These are phyloP conservation scores for Anhinga rufa DNA, from an alignment of 2,113 vertebrate species.

Conservation along the genomic window DNA sequence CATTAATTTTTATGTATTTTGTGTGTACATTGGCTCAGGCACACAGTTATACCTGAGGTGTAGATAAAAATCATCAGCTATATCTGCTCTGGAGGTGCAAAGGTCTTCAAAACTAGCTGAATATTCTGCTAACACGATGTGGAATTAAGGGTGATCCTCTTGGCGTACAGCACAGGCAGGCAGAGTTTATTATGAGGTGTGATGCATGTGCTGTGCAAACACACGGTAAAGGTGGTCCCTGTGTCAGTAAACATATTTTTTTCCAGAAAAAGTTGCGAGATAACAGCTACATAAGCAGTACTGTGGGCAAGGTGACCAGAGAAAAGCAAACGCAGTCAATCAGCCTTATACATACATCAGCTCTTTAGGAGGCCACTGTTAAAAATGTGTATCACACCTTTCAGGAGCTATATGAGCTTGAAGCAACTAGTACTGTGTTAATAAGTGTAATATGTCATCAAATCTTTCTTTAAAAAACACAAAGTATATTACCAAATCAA, in stretches of 20 bases:
- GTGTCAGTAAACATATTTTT: neutral
- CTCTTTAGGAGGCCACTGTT: neutral
- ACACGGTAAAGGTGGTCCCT: neutral
- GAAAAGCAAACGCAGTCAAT: neutral
- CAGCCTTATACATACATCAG: neutral
- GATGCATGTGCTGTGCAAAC: neutral
- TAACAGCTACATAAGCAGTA: neutral
- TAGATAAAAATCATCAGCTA: slow-evolving; percentile 22
- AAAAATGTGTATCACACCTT: neutral
- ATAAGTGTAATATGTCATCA: neutral
- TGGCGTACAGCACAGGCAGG: neutral
- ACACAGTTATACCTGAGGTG: neutral
- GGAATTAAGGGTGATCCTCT: neutral
- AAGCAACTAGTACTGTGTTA: neutral
- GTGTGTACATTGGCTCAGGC: slow-evolving; percentile 17
- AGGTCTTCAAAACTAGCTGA: neutral
- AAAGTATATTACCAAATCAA: neutral
- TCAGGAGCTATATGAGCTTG: neutral
- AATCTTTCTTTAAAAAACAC: neutral
- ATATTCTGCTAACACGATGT: neutral
- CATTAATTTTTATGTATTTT: slow-evolving; percentile 48
- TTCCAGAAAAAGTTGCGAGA: neutral
- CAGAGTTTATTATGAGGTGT: neutral
- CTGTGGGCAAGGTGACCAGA: neutral
- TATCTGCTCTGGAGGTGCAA: slow-evolving; percentile 6